These are phyloP conservation scores for Propithecus coquereli DNA, from an alignment of 2,113 vertebrate genomes.

Conservation along the genomic window DNA sequence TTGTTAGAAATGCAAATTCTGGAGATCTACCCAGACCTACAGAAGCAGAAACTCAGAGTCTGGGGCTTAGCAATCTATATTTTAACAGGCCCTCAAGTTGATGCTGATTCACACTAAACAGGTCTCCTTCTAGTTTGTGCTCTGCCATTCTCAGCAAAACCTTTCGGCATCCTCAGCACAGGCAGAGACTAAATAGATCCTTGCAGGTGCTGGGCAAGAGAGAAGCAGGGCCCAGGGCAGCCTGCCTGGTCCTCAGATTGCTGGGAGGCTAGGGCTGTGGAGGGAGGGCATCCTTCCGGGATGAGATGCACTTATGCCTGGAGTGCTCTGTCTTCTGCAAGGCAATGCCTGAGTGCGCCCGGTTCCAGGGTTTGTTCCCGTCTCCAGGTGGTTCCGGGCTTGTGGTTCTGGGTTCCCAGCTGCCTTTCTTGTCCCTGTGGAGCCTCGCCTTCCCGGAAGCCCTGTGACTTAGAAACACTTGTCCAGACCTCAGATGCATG, in stretches of 20 bases:
- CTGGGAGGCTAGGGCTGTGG: accelerated
- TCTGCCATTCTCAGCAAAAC: background rate
- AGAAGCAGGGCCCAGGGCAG: accelerated
- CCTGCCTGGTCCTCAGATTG: too few relatives aligned
- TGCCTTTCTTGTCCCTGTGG: background rate
- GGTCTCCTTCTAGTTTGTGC: background rate
- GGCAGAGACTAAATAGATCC: background rate
- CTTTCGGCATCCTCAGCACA: background rate
- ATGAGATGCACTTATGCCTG: background rate
- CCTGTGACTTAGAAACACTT: background rate
- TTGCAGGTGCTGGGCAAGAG: background rate
- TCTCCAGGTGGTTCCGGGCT: background rate
- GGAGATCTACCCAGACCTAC: background rate
- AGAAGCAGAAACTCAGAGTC: background rate
- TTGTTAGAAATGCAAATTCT: background rate
- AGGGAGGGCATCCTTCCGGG: background rate
- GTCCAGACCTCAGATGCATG: background rate
- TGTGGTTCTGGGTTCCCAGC: background rate
- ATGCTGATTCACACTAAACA: background rate
- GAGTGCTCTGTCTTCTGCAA: background rate
- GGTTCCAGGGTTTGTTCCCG: background rate
- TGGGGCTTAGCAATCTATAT: background rate
- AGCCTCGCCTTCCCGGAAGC: background rate
- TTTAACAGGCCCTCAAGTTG: background rate
- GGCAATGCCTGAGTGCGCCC: background rate